Conservation (phyloP, 1,140 invertebrate genomes). For the Bicyclus anynana region DNA sequence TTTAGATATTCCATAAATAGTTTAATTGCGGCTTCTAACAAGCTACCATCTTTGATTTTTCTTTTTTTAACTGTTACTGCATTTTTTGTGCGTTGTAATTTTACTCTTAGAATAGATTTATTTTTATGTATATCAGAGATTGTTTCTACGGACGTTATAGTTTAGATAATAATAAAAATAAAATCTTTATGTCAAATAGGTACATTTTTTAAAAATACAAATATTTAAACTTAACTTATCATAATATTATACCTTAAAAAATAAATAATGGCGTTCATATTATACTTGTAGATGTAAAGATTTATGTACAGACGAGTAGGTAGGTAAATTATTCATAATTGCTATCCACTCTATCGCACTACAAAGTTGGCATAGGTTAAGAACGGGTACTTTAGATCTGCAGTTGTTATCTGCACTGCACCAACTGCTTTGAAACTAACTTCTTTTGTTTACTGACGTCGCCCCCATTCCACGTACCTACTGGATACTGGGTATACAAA, state of each 20-base stretch:
- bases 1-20: constrained; percentile 1
- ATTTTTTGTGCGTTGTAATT: background rate
- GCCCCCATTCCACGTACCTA: background rate
- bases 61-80: background rate
- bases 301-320: too few relatives aligned
- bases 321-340: constrained; percentile 9
- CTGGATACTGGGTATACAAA: background rate
- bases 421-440: constrained; percentile 33
- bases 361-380: constrained; percentile 24
- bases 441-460: constrained; percentile 21
- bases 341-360: constrained; percentile 7
- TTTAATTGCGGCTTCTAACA: background rate
- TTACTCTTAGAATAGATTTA: background rate
- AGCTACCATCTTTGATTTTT: background rate
- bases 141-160: too few relatives aligned
- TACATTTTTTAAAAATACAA: too few relatives aligned
- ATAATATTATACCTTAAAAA: too few relatives aligned
- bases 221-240: too few relatives aligned
- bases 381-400: constrained; percentile 26
- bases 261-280: too few relatives aligned
- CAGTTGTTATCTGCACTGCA: constrained; percentile 43
- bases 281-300: too few relatives aligned
- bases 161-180: too few relatives aligned
- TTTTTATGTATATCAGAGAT: background rate
- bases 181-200: too few relatives aligned